Conservation (phyloP, 2,888 invertebrate genomes). For the Hirtodrosophila alboralis region DNA sequence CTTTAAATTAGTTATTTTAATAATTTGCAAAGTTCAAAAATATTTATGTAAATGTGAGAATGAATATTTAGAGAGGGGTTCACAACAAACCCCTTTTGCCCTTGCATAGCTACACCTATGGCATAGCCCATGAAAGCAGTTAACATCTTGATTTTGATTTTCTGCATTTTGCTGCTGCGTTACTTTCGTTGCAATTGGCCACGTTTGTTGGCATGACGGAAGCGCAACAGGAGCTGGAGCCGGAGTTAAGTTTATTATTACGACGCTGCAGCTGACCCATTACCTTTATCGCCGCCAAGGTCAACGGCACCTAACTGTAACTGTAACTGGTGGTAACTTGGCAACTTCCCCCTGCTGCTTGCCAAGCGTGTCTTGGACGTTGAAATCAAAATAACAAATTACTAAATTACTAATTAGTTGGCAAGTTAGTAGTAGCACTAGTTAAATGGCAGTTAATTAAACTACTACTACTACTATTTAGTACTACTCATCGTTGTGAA, state of each 20-base stretch:
- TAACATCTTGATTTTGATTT: slow-evolving; percentile 31
- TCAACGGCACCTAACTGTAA: slow-evolving; percentile 73
- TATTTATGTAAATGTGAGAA: no score
- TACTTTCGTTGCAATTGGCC: slow-evolving; percentile 63
- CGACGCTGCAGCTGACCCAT: slow-evolving; percentile 49
- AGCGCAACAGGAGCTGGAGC: slow-evolving; percentile 39
- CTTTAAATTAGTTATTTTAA: no score
- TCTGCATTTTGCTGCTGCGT: slow-evolving; percentile 45
- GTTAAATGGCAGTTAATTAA: slow-evolving; percentile 52
- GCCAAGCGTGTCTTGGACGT: slow-evolving; percentile 66
- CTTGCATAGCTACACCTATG: background rate
- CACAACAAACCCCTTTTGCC: no score
- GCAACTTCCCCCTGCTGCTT: slow-evolving; percentile 46
- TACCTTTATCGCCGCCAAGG: slow-evolving; percentile 65
- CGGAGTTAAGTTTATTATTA: background rate
- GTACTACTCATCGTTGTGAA: no score
- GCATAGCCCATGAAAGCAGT: slow-evolving; percentile 1
- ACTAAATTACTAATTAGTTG: slow-evolving; percentile 70
- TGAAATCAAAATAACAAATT: slow-evolving; percentile 57
- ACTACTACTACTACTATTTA: background rate
- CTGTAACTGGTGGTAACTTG: slow-evolving; percentile 27
- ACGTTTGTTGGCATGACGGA: slow-evolving; percentile 59
- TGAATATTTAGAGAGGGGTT: no score
- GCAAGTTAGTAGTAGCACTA: no score
- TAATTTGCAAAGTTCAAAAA: no score